Evolutionary conservation across 2,797 vertebrate species (phyloP).

Genomic region (Channallabes apus): DNA sequence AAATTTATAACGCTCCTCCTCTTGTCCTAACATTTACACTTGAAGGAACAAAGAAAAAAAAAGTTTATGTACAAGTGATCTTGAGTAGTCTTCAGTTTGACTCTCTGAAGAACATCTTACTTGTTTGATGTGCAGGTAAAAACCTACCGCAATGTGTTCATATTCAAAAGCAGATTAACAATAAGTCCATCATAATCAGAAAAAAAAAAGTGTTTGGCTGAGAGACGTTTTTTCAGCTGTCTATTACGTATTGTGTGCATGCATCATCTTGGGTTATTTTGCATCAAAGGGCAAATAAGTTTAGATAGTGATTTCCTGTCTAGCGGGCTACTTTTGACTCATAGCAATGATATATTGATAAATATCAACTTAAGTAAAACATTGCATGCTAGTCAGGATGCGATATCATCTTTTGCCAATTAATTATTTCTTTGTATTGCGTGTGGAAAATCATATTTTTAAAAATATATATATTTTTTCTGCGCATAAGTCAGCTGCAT

Average conservation of each 20-base stretch:
- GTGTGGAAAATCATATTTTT: not conserved
- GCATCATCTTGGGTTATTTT: slow-evolving; percentile 5
- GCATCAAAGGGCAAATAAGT: slow-evolving; percentile 19
- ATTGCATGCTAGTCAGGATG: not conserved
- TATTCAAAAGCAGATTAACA: not conserved
- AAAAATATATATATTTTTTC: not conserved
- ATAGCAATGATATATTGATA: not conserved
- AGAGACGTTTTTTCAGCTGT: not conserved
- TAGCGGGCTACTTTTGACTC: slow-evolving; percentile 29
- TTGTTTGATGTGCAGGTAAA: not conserved
- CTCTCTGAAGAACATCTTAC: not conserved
- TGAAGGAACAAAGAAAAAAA: not conserved
- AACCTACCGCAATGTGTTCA: not conserved
- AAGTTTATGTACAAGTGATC: not conserved
- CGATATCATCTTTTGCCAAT: no score
- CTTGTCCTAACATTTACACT: not conserved
- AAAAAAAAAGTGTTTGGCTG: not conserved
- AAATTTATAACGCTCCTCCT: not conserved
- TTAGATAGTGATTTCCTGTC: slow-evolving; percentile 29
- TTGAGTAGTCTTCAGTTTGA: not conserved
- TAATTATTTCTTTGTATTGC: not conserved
- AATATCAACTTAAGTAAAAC: not conserved
- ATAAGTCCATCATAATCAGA: not conserved
- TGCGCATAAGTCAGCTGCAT: not conserved
- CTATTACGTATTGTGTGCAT: not conserved